Evolutionary conservation across 92 coral and sea anemone genomes (phyloP), one percentile per base, ranked within the genome.

Genomic region (Diadumene lineata): DNA sequence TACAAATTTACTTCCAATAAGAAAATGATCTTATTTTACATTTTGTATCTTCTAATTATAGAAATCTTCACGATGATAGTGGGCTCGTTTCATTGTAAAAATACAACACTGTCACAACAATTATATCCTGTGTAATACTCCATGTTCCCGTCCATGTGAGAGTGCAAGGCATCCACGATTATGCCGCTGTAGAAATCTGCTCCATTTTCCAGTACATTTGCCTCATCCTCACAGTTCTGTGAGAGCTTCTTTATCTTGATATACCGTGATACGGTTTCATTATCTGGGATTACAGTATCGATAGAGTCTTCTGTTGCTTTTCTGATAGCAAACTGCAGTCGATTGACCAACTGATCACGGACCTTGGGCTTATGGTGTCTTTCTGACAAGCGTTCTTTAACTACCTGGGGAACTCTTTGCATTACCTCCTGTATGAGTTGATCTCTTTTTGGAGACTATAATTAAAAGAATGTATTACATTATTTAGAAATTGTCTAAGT

Each of bases 241-340:
- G 70, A 60, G 10, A 63, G 73, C 43, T 55, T 69, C 28, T 73
- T 34, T 79, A 50, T 48, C 48, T 73, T 57, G 44, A 84, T 72
- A 9, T 31, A 31, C 19, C 56, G 31, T 50, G 56, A 55, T 15
- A 84, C 66, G 9, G 66, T 64, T 28, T 73, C 68, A n/a, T 55
- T 38, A 19, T 79, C 67, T 0, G 76, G 80, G 28, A 24, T 26
- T n/a, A 43, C 61, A 38, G 71, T 83, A 43, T 78, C 82, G 0
- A 84, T 23, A 18, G 66, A 63, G 8, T 19, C 19, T 62, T 56
- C 75, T 19, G 79, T 62, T 24, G 88, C 81, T 50, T 57, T 27
- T 48, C 50, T 66, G 11, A 78, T 81, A 43, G 80, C 70, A 33
- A 51, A 70, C 32, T 8, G 30, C 19, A 84, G 62, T 84, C 73